phyloP scores from a whole-genome alignment of 2,797 vertebrate species.

The Eulemur albifrons region DNA sequence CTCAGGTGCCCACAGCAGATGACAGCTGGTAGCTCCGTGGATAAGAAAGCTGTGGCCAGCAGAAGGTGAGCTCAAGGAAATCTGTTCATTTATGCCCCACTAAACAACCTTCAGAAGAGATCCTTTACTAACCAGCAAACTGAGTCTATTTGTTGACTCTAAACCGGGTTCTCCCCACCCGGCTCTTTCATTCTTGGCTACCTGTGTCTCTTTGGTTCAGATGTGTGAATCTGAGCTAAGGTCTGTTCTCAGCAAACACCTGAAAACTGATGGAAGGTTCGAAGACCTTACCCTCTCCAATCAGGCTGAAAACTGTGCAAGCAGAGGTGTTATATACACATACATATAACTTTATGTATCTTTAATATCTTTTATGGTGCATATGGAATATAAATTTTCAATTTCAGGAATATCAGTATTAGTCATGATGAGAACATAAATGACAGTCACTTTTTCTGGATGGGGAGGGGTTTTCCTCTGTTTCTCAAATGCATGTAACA shows the following conservation, averaged over 20 bases:
- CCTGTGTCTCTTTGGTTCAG: not conserved
- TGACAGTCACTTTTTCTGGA: not conserved
- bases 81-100: not conserved
- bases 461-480: not conserved
- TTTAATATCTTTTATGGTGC: not conserved
- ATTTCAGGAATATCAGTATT: not conserved
- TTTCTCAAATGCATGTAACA: not conserved
- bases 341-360: not conserved
- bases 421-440: not conserved
- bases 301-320: not conserved
- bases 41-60: conserved; percentile 25
- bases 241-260: not conserved
- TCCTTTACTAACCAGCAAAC: not conserved
- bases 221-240: not conserved
- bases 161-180: not conserved
- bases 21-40: conserved; percentile 59
- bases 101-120: not conserved
- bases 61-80: conserved; percentile 42
- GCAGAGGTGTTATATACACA: not conserved
- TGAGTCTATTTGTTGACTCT: not conserved
- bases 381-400: not conserved
- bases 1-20: fast-evolving
- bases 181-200: no score
- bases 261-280: not conserved
- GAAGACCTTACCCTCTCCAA: not conserved